Evolutionary conservation across 1,140 invertebrate genomes (phyloP), one percentile per base, ranked within the genome.

Genomic region (Tenebrio molitor): DNA sequence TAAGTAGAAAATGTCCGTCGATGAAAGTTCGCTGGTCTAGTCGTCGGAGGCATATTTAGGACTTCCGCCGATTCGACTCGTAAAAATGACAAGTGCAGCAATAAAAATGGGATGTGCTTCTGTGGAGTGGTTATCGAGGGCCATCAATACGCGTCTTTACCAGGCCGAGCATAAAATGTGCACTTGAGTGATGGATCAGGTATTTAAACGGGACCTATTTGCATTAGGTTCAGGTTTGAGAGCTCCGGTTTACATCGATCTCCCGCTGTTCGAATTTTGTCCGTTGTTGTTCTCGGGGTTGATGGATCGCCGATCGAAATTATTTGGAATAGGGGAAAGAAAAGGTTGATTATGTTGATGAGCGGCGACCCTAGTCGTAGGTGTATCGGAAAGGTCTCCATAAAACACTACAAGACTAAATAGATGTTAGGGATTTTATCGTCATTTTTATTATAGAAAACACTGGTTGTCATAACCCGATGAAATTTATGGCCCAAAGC

Each of bases 101-200:
- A 58, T 58, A 58, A 58, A 58, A 58, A 58, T 14, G 25, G 50
- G 50, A 58, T 29, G 50, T 58, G 50, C 50, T 58, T 58, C 50
- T 58, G 50, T 58, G 50, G 50, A 58, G 50, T 58, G 50, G 50
- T 58, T 58, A 58, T 58, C 50, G 50, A 58, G 50, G 50, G 23
- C 23, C 50, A 58, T 58, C 50, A 58, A 58, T 58, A 58, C 50
- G 50, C 50, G 50, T 58, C 50, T 58, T 58, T 58, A 58, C 50
- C 50, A 58, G 50, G 50, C 50, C 21, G 50, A 58, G 50, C 23
- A 58, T 58, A 58, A 58, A 58, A 58, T 58, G 50, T 29, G 50
- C 50, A 58, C 50, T 58, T 58, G 50, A 58, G 50, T 58, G 50
- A 58, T 58, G 50, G 50, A 58, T 58, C 50, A 58, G 50, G 50